Conservation (phyloP, 2,113 vertebrate genomes). For the Pseudorectes ferrugineus region DNA sequence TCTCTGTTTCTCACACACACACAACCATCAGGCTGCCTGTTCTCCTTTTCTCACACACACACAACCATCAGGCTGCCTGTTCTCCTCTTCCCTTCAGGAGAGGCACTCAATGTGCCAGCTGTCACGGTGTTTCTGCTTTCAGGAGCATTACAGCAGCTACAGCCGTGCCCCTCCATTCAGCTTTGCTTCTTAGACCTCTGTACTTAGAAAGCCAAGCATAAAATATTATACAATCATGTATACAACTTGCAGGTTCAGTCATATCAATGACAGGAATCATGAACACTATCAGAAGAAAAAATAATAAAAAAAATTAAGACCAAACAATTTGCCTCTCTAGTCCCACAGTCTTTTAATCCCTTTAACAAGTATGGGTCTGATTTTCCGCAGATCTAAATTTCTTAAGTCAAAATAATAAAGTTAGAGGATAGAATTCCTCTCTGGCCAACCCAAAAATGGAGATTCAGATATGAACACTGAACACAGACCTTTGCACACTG, state of each 20-base stretch:
- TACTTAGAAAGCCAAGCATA: background rate
- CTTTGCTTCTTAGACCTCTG: background rate
- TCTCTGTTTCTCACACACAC: no score
- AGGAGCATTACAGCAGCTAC: background rate
- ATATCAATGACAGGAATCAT: background rate
- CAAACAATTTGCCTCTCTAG: background rate
- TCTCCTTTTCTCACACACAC: background rate
- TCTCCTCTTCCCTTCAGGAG: background rate
- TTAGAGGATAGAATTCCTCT: background rate
- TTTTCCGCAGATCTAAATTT: background rate
- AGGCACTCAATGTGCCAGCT: background rate
- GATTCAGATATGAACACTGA: background rate
- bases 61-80: background rate
- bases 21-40: background rate
- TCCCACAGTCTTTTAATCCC: background rate
- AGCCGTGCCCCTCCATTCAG: accelerated
- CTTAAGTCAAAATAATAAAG: background rate
- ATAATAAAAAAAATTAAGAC: background rate
- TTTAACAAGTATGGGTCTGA: background rate
- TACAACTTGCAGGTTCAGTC: background rate
- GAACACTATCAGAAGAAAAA: background rate
- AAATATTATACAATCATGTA: background rate
- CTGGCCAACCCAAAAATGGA: background rate
- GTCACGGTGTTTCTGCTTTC: background rate
- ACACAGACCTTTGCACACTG: background rate